Conservation (phyloP, 2,113 vertebrate genomes). For the Agelaius phoeniceus region DNA sequence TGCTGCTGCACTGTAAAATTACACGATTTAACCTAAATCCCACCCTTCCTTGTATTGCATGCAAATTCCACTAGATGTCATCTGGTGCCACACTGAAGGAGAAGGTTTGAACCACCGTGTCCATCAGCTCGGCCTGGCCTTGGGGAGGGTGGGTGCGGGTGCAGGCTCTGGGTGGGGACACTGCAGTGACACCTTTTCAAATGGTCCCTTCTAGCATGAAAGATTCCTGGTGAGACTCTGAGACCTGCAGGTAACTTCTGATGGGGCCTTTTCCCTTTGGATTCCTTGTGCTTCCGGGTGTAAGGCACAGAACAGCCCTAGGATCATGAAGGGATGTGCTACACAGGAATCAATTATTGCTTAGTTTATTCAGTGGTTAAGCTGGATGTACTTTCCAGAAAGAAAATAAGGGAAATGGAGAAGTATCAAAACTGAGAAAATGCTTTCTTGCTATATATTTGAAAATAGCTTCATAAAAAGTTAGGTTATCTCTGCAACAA, state of each 20-base stretch:
- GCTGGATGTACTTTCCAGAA: not conserved
- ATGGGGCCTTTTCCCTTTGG: not conserved
- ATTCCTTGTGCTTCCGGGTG: not conserved
- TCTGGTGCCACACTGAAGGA: not conserved
- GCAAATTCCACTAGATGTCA: slow-evolving; percentile 38
- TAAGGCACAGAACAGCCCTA: not conserved
- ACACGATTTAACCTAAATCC: not conserved
- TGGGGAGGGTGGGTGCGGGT: too few species aligned
- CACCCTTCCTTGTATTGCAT: not conserved
- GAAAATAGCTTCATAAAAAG: not conserved
- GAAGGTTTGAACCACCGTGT: rapidly evolving
- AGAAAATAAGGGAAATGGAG: not conserved
- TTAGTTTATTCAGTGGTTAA: not conserved
- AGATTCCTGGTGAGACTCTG: not conserved
- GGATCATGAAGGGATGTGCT: rapidly evolving
- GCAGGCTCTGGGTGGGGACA: not conserved
- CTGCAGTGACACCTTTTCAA: not conserved
- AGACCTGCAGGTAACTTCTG: not conserved
- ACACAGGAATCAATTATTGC: rapidly evolving
- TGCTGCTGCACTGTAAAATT: not conserved
- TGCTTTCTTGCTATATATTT: not conserved
- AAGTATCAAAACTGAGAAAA: not conserved
- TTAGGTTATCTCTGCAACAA: not conserved
- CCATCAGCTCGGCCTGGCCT: not conserved
- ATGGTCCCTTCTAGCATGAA: not conserved